Base-by-base conservation (phyloP, 1,140 invertebrate genomes). In the Pogonomyrmex californicus region DNA sequence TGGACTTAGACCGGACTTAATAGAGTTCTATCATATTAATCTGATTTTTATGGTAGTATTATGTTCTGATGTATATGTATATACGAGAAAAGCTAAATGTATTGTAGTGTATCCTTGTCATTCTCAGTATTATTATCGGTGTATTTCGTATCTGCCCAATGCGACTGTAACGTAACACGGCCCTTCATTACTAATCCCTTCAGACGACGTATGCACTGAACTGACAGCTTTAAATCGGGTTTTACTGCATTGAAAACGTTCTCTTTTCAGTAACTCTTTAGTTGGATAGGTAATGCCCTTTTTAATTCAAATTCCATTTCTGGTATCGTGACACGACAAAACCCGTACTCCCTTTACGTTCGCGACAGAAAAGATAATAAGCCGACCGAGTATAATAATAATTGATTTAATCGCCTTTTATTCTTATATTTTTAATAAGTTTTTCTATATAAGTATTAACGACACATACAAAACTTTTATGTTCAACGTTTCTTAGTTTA, bases 241-340 rank as follows among this genome's bases (percentile, higher is more conserved):
- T 83, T 83, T 71, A 83, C 68, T 49, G 68, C 68, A 83, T 83
- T 83, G 56, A 75, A 83, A 83, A 75, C 33, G 54, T 30, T 83
- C 68, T n/a, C 79, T 75, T 83, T 75, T 83, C 79, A 82, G 66
- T 73, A 66, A 73, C 66, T 73, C 68, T 83, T 70, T 12, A 81
- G 23, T 83, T 54, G 54, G 41, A 83, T 49, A 75, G 30, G 41
- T 75, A 83, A 73, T 83, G 79, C 68, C 79, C 68, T 60, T 75
- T 82, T 75, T 75, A 75, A 83, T 83, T 30, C 68, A 83, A 83
- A 83, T 73, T 83, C 68, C 56, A 83, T 75, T 83, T 75, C 54
- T 83, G 33, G 41, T 49, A 73, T 47, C 30, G 33, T 1, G 12
- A 68, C 77, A 56, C 5, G 12, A 79, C 49, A 60, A 82, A 73